These are phyloP conservation scores for Sinocyclocheilus grahami DNA, from an alignment of 2,113 vertebrate genomes.

Conservation along the genomic window DNA sequence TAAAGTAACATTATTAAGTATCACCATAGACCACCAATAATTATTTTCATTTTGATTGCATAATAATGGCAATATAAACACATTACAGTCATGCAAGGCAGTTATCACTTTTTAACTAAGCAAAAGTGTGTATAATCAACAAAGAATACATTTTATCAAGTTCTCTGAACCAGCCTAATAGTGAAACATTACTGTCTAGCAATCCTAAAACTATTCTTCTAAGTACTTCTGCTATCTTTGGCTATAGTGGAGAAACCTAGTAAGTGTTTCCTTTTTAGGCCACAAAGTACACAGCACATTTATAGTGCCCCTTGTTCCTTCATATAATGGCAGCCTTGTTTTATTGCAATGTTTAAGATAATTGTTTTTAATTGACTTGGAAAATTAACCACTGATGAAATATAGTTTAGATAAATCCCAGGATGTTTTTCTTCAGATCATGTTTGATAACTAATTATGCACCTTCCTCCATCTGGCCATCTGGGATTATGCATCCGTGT, in stretches of 20 bases:
- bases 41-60: no score
- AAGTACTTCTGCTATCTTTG: conserved; percentile 1
- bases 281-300: conserved; percentile 68
- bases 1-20: no score
- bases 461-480: no score
- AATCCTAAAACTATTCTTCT: background rate
- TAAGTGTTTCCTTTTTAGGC: conserved; percentile 72
- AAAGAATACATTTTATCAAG: background rate
- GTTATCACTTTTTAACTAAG: background rate
- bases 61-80: no score
- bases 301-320: conserved; percentile 70
- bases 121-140: background rate
- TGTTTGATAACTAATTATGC: background rate
- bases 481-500: no score
- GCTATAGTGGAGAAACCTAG: conserved; percentile 3
- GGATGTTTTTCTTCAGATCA: background rate
- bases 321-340: conserved; percentile 66
- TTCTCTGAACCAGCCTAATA: background rate
- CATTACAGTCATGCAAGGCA: no score
- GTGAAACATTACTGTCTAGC: background rate
- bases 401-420: no score
- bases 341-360: conserved; percentile 61
- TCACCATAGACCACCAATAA: no score
- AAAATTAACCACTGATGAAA: no score
- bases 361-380: background rate